phyloP scores from a whole-genome alignment of 2,113 vertebrate genomes.

The Pangasianodon gigas region DNA sequence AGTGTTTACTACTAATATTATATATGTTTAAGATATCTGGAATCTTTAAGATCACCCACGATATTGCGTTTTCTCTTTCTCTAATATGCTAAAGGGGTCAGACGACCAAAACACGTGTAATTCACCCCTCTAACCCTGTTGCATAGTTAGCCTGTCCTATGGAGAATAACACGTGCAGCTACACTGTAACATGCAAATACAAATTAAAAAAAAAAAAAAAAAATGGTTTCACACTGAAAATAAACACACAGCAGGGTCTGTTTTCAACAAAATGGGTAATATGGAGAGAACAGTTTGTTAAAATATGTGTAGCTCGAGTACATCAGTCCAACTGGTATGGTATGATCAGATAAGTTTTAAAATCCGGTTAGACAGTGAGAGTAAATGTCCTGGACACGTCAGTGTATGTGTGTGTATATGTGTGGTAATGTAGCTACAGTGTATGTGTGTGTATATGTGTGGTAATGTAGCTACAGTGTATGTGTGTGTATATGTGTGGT shows the following conservation, averaged over 20 bases:
- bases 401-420: not conserved
- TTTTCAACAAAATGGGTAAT: not conserved
- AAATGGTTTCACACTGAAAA: not conserved
- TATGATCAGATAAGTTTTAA: not conserved
- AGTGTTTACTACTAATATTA: too few relatives aligned
- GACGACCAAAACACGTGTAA: not conserved
- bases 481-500: not conserved
- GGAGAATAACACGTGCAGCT: not conserved
- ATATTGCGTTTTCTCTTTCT: not conserved
- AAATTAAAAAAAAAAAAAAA: too few relatives aligned
- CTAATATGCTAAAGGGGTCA: not conserved
- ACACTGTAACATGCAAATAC: not conserved
- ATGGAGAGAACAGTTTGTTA: not conserved
- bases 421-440: not conserved
- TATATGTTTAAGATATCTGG: not conserved
- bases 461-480: too few relatives aligned
- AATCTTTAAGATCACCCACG: not conserved
- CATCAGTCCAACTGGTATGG: not conserved
- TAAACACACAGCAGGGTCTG: not conserved
- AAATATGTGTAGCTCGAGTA: not conserved
- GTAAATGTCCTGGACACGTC: not conserved
- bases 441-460: too few relatives aligned
- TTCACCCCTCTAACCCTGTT: not conserved
- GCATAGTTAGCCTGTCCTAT: not conserved
- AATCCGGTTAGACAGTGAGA: constrained; percentile 19